Percentiles rank a stretch among this genome's conserved stretches.
These are phyloP conservation scores for Anastrepha obliqua DNA, from an alignment of 1,140 invertebrate genomes.

Conservation along the genomic window DNA sequence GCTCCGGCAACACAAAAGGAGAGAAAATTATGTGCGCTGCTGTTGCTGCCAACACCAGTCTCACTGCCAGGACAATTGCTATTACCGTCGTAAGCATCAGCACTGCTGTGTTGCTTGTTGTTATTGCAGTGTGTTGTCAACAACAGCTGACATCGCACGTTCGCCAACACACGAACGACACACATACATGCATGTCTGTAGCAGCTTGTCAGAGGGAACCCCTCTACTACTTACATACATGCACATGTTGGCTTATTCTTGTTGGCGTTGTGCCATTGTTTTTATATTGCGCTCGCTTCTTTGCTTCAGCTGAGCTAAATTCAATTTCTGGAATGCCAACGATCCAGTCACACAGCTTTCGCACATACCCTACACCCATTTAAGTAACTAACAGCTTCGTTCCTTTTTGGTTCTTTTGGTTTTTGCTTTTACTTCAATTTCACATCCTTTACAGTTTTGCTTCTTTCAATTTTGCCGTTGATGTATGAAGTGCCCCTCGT, in stretches of 20 bases:
- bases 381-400: background rate
- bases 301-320: background rate
- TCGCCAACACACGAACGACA: background rate
- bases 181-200: conserved; percentile 14
- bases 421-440: background rate
- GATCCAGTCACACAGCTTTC: background rate
- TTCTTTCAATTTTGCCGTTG: background rate
- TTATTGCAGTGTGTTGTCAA: conserved; percentile 54
- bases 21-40: conserved; percentile 53
- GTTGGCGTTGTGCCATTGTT: conserved; percentile 7
- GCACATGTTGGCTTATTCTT: background rate
- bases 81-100: background rate
- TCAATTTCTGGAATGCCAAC: conserved; percentile 10
- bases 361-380: background rate
- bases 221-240: background rate
- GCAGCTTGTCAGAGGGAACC: conserved; percentile 29
- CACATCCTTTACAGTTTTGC: background rate
- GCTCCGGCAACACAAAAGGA: conserved; percentile 28
- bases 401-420: background rate
- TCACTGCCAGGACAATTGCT: conserved; percentile 22
- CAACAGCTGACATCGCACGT: conserved; percentile 56
- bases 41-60: conserved; percentile 45
- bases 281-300: conserved; percentile 3
- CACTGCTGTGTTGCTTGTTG: conserved; percentile 1
- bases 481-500: background rate